Evolutionary conservation across 2,888 invertebrate genomes (phyloP).

Genomic region (Neuroscelio doddi): DNA sequence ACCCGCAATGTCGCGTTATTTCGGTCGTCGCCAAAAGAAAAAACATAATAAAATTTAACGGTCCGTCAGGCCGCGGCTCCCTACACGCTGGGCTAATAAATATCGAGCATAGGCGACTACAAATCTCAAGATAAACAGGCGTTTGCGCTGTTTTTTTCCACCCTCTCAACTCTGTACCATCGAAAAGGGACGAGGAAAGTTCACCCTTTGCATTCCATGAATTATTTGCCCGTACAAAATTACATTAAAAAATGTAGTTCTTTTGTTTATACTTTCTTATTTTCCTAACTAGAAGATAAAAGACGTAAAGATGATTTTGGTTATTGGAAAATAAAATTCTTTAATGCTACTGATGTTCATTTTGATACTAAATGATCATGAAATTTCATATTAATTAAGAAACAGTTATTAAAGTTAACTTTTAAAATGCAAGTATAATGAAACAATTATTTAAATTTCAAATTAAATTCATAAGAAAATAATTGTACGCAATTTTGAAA

Average conservation of each 20-base stretch:
- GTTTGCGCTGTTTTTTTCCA: conserved; percentile 60
- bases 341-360: too few species aligned
- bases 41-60: conserved; percentile 67
- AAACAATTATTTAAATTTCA: too few species aligned
- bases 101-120: conserved; percentile 64
- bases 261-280: too few species aligned
- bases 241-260: conserved; percentile 5
- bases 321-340: too few species aligned
- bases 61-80: conserved; percentile 57
- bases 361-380: too few species aligned
- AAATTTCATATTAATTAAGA: too few species aligned
- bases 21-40: conserved; percentile 45
- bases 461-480: too few species aligned
- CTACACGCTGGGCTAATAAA: conserved; percentile 58
- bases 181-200: conserved; percentile 22
- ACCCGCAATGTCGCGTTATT: conserved; percentile 19
- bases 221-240: conserved; percentile 37
- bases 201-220: conserved; percentile 45
- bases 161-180: conserved; percentile 49
- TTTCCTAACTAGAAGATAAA: too few species aligned
- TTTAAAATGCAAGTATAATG: too few species aligned
- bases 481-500: too few species aligned
- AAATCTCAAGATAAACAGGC: conserved; percentile 68
- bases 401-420: too few species aligned
- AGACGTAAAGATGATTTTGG: too few species aligned